Percentiles rank a stretch among this genome's conserved stretches.
Evolutionary conservation across 1,140 invertebrate species (phyloP).

Genomic region (Drosophila chauvacae): DNA sequence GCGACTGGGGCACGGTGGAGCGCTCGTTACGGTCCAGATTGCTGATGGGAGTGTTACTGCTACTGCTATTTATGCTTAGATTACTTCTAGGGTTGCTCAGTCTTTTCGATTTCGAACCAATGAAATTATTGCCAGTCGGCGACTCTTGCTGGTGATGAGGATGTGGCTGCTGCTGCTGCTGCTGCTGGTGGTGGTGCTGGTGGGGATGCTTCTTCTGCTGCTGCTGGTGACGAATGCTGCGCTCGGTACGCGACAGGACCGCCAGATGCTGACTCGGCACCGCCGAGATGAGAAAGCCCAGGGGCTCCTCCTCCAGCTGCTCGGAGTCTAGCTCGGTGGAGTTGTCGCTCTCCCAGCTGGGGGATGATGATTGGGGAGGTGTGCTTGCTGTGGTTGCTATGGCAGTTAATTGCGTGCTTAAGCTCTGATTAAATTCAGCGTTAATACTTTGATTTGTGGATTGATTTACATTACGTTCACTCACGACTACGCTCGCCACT

Average conservation of each 20-base stretch:
- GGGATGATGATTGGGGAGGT: conserved; percentile 20
- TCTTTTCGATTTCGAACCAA: conserved; percentile 84
- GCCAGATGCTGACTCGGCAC: conserved; percentile 59
- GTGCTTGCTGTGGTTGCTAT: conserved; percentile 50
- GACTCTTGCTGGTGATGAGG: conserved; percentile 33
- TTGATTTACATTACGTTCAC: conserved; percentile 74
- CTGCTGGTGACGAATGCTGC: conserved; percentile 71
- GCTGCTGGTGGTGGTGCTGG: conserved; percentile 33
- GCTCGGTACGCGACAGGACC: conserved; percentile 79
- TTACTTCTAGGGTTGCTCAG: conserved; percentile 84
- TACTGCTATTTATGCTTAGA: conserved; percentile 74
- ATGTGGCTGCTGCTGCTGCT: conserved; percentile 33
- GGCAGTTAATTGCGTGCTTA: conserved; percentile 64
- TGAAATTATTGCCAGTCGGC: conserved; percentile 62
- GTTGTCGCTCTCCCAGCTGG: conserved; percentile 14
- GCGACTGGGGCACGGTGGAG: conserved; percentile 85
- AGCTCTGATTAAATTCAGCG: conserved; percentile 77
- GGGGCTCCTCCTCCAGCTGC: conserved; percentile 35
- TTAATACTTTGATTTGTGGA: conserved; percentile 76
- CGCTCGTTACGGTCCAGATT: conserved; percentile 86
- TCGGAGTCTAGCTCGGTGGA: conserved; percentile 17
- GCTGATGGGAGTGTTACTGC: conserved; percentile 59
- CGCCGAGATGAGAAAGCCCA: conserved; percentile 66
- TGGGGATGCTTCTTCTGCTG: conserved; percentile 40
- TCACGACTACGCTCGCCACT: conserved; percentile 55